These are phyloP conservation scores for Leucophenga varia DNA, from an alignment of 1,140 invertebrate species.

Conservation along the genomic window DNA sequence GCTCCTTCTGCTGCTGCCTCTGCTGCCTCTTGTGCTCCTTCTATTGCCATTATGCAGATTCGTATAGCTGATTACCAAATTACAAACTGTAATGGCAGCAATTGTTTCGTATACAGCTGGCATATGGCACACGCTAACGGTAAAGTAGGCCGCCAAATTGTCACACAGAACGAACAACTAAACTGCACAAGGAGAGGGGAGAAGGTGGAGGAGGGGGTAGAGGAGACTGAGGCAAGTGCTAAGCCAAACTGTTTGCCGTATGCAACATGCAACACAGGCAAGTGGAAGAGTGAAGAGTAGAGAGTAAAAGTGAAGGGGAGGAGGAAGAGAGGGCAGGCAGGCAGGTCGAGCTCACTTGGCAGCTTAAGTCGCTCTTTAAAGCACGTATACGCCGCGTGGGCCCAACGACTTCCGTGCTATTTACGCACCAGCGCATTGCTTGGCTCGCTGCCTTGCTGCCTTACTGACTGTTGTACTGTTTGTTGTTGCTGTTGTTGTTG, in stretches of 20 bases:
- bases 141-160: slow-evolving; percentile 46
- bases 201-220: too few species aligned
- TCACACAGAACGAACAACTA: slow-evolving; percentile 17
- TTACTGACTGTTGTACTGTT: not conserved
- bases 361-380: not conserved
- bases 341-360: too few species aligned
- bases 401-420: slow-evolving; percentile 39
- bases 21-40: slow-evolving; percentile 11
- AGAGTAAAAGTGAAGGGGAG: too few species aligned
- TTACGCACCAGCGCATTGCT: slow-evolving; percentile 37
- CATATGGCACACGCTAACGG: slow-evolving; percentile 27
- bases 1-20: slow-evolving; percentile 7
- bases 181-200: too few species aligned
- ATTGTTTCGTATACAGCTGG: slow-evolving; percentile 35
- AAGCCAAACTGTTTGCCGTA: slow-evolving; percentile 24
- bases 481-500: too few species aligned
- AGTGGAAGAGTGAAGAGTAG: not conserved
- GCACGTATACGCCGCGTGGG: not conserved
- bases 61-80: slow-evolving; percentile 50
- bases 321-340: too few species aligned
- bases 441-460: too few species aligned
- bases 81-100: slow-evolving; percentile 52
- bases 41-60: slow-evolving; percentile 52
- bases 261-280: not conserved
- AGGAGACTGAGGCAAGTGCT: slow-evolving; percentile 15